Conservation (phyloP, 92 coral and sea anemone species). For the Actinernus sp. region DNA sequence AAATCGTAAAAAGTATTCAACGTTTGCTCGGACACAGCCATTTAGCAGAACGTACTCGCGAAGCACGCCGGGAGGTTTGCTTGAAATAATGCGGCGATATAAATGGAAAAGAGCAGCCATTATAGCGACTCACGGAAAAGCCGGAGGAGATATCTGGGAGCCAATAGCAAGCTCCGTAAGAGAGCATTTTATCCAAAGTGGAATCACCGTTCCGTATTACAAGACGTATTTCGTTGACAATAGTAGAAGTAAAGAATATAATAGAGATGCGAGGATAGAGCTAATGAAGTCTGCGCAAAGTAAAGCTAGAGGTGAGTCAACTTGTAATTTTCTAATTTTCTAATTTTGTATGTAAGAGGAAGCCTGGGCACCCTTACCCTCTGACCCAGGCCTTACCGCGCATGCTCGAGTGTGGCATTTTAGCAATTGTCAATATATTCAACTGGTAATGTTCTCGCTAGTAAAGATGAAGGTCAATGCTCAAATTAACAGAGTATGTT, state of each 20-base stretch:
- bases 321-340: too few species aligned
- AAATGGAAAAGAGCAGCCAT: conserved; percentile 84
- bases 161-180: conserved; percentile 62
- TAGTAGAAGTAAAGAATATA: too few species aligned
- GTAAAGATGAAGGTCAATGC: too few species aligned
- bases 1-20: conserved; percentile 58
- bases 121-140: conserved; percentile 40
- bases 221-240: conserved; percentile 23
- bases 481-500: too few species aligned
- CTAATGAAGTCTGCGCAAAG: conserved; percentile 46
- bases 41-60: conserved; percentile 79
- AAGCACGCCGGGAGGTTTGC: conserved; percentile 48
- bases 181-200: conserved; percentile 13
- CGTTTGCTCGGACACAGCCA: conserved; percentile 83
- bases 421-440: too few species aligned
- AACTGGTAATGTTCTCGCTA: too few species aligned
- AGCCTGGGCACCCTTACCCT: too few species aligned
- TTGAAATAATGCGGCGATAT: conserved; percentile 48
- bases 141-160: conserved; percentile 54
- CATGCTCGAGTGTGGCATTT: too few species aligned
- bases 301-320: conserved; percentile 78
- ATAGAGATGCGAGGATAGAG: conserved; percentile 6
- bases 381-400: too few species aligned
- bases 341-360: too few species aligned
- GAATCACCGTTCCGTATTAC: conserved; percentile 40